Percentiles rank a stretch among this genome's conserved stretches.
Conservation (phyloP, 2,888 invertebrate species). For the Leptinotarsa peninsularis region DNA sequence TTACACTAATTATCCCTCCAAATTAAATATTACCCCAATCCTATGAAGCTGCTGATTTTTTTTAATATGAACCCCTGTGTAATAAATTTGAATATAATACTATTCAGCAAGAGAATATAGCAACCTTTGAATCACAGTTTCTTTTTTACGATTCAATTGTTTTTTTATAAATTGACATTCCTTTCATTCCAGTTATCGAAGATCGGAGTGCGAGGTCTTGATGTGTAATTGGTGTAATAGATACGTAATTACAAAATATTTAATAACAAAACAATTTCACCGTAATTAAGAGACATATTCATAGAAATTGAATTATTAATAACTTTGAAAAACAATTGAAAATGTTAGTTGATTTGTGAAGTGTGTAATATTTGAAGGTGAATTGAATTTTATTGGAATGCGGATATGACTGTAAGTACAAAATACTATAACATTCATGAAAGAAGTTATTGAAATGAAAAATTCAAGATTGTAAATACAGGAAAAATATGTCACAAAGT, state of each 20-base stretch:
- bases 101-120: too few relatives aligned
- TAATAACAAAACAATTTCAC: conserved; percentile 4
- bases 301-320: background rate
- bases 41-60: too few relatives aligned
- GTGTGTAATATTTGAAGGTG: conserved; percentile 7
- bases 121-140: background rate
- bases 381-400: background rate
- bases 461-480: too few relatives aligned
- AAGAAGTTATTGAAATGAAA: too few relatives aligned
- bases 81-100: too few relatives aligned
- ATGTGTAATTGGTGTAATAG: conserved; percentile 1
- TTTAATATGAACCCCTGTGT: too few relatives aligned
- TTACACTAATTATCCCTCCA: too few relatives aligned
- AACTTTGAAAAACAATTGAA: background rate
- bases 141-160: too few relatives aligned
- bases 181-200: background rate
- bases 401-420: background rate
- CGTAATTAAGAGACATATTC: background rate
- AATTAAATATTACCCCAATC: too few relatives aligned
- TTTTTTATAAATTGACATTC: background rate
- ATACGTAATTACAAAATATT: background rate
- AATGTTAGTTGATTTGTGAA: background rate
- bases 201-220: background rate
- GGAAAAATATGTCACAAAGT: too few relatives aligned
- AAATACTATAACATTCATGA: background rate